Evolutionary conservation across 2,888 invertebrate species (phyloP).

Genomic region (Cynaeus angustus): DNA sequence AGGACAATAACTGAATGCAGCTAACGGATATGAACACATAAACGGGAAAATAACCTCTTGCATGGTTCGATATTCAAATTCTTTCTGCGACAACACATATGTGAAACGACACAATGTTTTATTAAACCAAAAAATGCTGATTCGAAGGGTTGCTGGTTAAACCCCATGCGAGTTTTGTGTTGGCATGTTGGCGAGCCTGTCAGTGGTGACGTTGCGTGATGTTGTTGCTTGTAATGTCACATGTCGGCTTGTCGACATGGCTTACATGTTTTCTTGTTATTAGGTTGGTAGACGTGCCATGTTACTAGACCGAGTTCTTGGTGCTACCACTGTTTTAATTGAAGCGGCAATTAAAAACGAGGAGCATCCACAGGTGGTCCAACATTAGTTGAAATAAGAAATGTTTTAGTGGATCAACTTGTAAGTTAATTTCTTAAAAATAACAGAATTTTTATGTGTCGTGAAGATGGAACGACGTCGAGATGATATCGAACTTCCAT

Average conservation of each 20-base stretch:
- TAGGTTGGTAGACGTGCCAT: background rate
- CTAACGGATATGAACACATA: conserved; percentile 70
- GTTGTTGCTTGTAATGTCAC: conserved; percentile 10
- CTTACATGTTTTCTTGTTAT: conserved; percentile 4
- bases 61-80: conserved; percentile 67
- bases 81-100: conserved; percentile 44
- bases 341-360: too few species aligned
- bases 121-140: conserved; percentile 13
- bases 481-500: conserved; percentile 68
- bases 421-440: conserved; percentile 1
- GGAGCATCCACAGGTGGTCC: too few species aligned
- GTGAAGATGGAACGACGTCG: conserved; percentile 59
- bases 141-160: background rate
- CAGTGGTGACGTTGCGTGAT: conserved; percentile 19
- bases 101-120: conserved; percentile 13
- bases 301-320: background rate
- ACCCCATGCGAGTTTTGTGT: conserved; percentile 1
- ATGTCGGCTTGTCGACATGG: conserved; percentile 33
- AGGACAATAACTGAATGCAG: conserved; percentile 68
- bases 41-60: conserved; percentile 67
- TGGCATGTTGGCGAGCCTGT: conserved; percentile 7
- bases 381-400: too few species aligned
- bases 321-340: too few species aligned
- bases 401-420: too few species aligned
- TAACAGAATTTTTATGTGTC: conserved; percentile 14